Conservation (phyloP, 2,797 vertebrate genomes). For the Apodemus agrarius region DNA sequence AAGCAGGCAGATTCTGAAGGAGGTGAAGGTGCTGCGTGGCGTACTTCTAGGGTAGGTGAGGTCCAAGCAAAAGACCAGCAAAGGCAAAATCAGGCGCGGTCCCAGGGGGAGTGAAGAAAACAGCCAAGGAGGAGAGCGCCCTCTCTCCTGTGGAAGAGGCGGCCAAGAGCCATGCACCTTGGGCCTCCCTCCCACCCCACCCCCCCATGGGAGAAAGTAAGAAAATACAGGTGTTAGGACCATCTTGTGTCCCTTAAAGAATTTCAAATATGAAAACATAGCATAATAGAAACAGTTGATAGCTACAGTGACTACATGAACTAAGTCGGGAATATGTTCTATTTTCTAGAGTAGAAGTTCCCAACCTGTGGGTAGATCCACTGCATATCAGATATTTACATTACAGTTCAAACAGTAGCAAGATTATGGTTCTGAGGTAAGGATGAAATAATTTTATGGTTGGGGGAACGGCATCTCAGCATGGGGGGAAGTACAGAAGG, state of each 20-base stretch:
- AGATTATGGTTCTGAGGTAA: background rate
- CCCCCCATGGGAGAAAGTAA: background rate
- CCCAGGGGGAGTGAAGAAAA: background rate
- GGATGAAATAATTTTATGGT: background rate
- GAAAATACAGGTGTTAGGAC: background rate
- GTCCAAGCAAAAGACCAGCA: background rate
- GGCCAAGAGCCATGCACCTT: background rate
- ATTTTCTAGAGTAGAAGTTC: background rate
- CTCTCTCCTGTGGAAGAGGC: background rate
- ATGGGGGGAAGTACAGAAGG: background rate
- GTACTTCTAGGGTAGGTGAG: background rate
- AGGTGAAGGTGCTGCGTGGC: rapidly evolving
- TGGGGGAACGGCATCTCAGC: background rate
- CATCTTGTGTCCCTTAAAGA: background rate
- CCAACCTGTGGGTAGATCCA: background rate
- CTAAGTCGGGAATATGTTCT: background rate
- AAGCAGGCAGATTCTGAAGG: background rate
- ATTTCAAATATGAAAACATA: background rate
- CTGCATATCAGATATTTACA: background rate
- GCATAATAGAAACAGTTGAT: background rate
- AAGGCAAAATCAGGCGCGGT: background rate
- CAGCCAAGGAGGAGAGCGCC: background rate
- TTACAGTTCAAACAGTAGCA: background rate
- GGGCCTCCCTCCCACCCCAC: background rate
- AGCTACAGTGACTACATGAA: background rate